Evolutionary conservation across 2,797 vertebrate genomes (phyloP).

Genomic region (Argya squamiceps): DNA sequence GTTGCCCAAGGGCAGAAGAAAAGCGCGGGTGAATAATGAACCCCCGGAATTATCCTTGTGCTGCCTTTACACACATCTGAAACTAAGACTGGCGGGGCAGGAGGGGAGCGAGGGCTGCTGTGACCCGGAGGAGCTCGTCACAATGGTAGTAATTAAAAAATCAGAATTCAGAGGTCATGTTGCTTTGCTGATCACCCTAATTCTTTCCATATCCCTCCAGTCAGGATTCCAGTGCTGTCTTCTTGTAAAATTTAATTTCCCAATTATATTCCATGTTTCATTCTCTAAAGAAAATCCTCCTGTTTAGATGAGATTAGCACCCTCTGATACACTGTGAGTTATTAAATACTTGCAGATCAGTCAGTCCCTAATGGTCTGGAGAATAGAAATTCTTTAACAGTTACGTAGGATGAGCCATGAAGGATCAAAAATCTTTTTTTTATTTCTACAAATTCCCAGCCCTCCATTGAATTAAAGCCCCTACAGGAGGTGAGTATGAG

Average conservation of each 20-base stretch:
- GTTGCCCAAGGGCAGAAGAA: not conserved
- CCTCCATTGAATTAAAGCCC: rapidly evolving
- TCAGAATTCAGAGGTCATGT: not conserved
- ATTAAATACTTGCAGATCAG: not conserved
- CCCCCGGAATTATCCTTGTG: not conserved
- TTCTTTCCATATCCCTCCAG: conserved; percentile 21
- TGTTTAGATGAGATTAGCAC: conserved; percentile 40
- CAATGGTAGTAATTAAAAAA: not conserved
- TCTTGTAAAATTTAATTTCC: conserved; percentile 21
- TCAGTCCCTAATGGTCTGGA: not conserved
- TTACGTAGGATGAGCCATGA: not conserved
- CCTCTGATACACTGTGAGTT: not conserved
- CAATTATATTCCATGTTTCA: not conserved
- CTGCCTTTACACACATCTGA: not conserved
- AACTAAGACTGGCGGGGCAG: not conserved
- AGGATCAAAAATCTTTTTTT: not conserved
- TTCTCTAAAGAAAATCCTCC: not conserved
- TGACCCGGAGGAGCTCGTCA: not conserved
- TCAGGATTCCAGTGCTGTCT: not conserved
- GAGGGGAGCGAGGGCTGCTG: not conserved
- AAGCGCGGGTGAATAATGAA: not conserved
- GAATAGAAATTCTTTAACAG: not conserved
- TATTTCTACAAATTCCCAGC: not conserved
- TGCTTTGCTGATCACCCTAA: conserved; percentile 24
- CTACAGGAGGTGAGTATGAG: rapidly evolving